phyloP scores from a whole-genome alignment of 35 echinoderm and acorn worm genomes.

The Acanthaster planci region DNA sequence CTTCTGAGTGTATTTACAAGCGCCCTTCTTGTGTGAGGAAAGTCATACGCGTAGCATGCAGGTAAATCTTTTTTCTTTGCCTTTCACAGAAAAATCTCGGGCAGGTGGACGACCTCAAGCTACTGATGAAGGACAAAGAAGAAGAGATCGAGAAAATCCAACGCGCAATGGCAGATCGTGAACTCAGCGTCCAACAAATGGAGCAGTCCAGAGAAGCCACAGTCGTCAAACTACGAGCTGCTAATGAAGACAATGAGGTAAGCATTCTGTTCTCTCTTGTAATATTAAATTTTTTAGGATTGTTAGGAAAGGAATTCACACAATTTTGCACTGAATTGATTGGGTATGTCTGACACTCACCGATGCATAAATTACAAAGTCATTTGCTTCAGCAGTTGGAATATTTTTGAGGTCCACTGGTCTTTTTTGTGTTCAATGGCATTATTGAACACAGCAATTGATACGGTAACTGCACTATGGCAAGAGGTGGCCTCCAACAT shows the following conservation, averaged over 20 bases:
- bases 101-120: conserved; percentile 74
- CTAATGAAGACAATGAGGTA: conserved; percentile 84
- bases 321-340: neutral
- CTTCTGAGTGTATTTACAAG: too few relatives aligned
- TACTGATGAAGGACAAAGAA: conserved; percentile 60
- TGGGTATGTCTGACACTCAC: neutral
- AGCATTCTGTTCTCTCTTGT: neutral
- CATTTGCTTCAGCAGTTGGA: neutral
- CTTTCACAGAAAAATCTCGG: conserved; percentile 79
- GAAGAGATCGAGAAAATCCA: conserved; percentile 75
- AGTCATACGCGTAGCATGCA: too few relatives aligned
- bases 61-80: neutral
- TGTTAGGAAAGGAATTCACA: neutral
- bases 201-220: conserved; percentile 75
- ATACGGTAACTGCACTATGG: too few relatives aligned
- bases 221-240: conserved; percentile 68
- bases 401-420: too few relatives aligned
- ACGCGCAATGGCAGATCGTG: conserved; percentile 66
- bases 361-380: neutral
- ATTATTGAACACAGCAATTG: too few relatives aligned
- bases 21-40: too few relatives aligned
- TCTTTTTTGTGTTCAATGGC: too few relatives aligned
- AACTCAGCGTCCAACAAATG: conserved; percentile 83
- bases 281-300: neutral
- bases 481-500: too few relatives aligned